Conservation (phyloP, 2,113 vertebrate species). For the Rhagologus leucostigma region DNA sequence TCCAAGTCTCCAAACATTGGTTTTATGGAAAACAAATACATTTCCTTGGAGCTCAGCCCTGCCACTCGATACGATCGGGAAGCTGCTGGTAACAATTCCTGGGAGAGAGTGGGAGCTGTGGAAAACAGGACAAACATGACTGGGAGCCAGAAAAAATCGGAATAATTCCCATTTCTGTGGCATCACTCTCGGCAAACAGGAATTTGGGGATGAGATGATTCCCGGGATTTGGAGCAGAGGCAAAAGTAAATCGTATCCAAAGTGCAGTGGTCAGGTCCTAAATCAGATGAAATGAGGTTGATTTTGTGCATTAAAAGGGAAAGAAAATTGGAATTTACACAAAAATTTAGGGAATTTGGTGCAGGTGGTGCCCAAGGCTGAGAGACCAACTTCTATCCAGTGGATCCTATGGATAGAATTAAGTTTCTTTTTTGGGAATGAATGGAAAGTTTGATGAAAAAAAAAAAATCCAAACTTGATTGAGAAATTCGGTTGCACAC, state of each 20-base stretch:
- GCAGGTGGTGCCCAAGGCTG: not conserved
- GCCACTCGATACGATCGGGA: conserved; percentile 69
- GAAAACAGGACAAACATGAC: not conserved
- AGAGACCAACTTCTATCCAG: not conserved
- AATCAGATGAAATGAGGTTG: not conserved
- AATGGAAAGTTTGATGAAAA: not conserved
- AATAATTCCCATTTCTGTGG: not conserved
- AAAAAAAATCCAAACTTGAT: not conserved
- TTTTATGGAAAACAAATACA: conserved; percentile 80
- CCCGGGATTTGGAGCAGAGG: not conserved
- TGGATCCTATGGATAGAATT: not conserved
- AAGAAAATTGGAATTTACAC: not conserved
- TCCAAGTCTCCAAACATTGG: conserved; percentile 78
- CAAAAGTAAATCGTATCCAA: not conserved
- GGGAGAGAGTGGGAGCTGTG: conserved; percentile 75
- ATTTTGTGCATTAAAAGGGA: not conserved
- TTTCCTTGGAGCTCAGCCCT: conserved; percentile 72
- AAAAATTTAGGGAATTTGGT: not conserved
- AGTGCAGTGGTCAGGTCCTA: not conserved
- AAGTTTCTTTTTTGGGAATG: not conserved
- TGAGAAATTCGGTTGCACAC: not conserved
- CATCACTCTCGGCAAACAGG: not conserved
- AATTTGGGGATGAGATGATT: not conserved
- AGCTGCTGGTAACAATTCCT: conserved; percentile 67
- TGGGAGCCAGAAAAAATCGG: not conserved